These are phyloP conservation scores for Gambusia affinis DNA, from an alignment of 2,113 vertebrate genomes.

Conservation along the genomic window DNA sequence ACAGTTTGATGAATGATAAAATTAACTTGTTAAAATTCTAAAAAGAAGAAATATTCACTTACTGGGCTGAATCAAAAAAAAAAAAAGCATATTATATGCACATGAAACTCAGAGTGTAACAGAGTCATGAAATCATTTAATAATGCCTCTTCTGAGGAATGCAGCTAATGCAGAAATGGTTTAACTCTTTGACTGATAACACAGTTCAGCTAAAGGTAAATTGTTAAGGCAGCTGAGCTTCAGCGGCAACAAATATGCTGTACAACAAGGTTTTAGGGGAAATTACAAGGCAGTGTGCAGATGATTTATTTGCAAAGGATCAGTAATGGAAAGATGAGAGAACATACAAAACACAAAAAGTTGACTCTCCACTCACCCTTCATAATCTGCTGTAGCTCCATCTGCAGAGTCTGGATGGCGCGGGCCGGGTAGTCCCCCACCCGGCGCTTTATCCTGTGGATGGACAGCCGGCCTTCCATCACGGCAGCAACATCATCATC, in stretches of 20 bases:
- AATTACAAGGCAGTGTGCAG: conserved; percentile 36
- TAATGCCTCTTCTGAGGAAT: conserved; percentile 1
- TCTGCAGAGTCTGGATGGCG: conserved; percentile 96
- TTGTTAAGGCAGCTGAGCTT: background rate
- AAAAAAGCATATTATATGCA: background rate
- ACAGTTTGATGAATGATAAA: background rate
- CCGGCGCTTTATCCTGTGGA: conserved; percentile 94
- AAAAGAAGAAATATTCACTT: background rate
- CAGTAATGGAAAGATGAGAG: background rate
- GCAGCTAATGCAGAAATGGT: conserved; percentile 4
- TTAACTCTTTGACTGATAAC: background rate
- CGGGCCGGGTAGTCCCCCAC: conserved; percentile 91
- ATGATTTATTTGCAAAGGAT: conserved; percentile 14
- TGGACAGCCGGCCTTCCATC: conserved; percentile 91
- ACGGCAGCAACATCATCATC: conserved; percentile 96
- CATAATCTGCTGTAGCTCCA: conserved; percentile 99
- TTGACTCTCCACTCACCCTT: conserved; percentile 83
- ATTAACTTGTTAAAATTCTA: too few species aligned
- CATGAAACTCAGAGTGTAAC: background rate
- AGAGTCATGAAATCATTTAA: conserved; percentile 10
- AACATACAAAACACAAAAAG: conserved; percentile 1
- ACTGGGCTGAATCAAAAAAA: background rate
- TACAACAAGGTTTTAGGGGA: conserved; percentile 20
- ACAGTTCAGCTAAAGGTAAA: background rate
- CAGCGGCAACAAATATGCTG: background rate